Base-by-base conservation (phyloP, 35 echinoderm and acorn worm genomes). In the Stichopus chloronotus region DNA sequence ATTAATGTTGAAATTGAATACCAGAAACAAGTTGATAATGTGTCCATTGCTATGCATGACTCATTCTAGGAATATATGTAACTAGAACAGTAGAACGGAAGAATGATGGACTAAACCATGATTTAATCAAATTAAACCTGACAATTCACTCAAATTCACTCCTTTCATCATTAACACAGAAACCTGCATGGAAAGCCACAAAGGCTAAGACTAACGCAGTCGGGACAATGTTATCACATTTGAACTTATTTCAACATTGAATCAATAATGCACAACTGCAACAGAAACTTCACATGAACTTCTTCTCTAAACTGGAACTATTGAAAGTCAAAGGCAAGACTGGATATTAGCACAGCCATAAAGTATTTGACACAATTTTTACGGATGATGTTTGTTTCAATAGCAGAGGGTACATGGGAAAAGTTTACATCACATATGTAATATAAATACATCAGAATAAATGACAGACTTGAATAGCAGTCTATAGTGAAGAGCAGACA, bases 71-170 rank as follows among this genome's bases (percentile, higher is more conserved):
- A 85, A 85, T 85, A 59, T 57, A 85, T 55, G n/a, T 17, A 85
- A 58, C 55, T 85, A 9, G 52, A 85, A n/a, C 82, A 23, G 7
- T 85, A 9, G 69, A 74, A 14, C 22, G 69, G 69, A 19, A 74
- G 69, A 74, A 19, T 85, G 82, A 85, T 23, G 24, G 82, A 14
- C 24, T 85, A 22, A 85, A n/a, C 82, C 17, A 58, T 58, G 20
- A 53, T 58, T 85, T 85, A 85, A 85, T 85, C 55, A 85, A 85
- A 85, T 85, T 85, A 58, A 58, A 85, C 55, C 57, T 58, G 55
- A 85, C 82, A 85, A 85, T 85, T 57, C 82, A 19, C 57, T 85
- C 82, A 58, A 85, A 58, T 85, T 85, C 82, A 57, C 16, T 85
- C 82, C 3, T 56, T 16, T 58, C 21, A 58, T 58, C 82, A 85